phyloP scores from a whole-genome alignment of 2,797 vertebrate species.

The Pelodytes ibericus region DNA sequence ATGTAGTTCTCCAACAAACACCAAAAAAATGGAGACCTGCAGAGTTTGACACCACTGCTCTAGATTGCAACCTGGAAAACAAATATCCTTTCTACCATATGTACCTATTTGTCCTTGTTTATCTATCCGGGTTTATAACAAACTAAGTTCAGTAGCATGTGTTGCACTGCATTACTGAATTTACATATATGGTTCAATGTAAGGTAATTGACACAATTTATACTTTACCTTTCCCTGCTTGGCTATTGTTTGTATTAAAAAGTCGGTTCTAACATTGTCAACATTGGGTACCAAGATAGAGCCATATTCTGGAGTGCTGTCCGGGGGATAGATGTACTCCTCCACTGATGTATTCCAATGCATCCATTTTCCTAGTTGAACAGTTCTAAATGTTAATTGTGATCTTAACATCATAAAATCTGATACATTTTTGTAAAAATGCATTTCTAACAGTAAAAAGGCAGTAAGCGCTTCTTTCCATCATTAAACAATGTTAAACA shows the following conservation, averaged over 20 bases:
- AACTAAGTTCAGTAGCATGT: no score
- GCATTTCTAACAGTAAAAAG: neutral
- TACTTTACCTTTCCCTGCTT: slow-evolving; percentile 90
- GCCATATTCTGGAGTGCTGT: slow-evolving; percentile 79
- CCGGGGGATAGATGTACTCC: slow-evolving; percentile 85
- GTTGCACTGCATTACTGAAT: neutral
- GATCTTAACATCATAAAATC: neutral
- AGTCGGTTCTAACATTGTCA: slow-evolving; percentile 91
- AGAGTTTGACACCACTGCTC: no score
- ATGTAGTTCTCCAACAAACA: no score
- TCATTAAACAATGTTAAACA: slow-evolving; percentile 10
- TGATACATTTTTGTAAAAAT: neutral
- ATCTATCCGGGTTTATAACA: no score
- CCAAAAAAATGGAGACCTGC: no score
- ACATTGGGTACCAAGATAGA: slow-evolving; percentile 96
- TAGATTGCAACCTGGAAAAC: no score
- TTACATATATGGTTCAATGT: neutral
- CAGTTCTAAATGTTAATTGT: neutral
- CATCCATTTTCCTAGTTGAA: slow-evolving; percentile 82
- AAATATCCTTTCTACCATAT: no score
- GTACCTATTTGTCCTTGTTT: no score
- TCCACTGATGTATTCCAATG: slow-evolving; percentile 85
- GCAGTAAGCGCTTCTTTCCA: neutral
- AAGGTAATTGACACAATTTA: neutral
- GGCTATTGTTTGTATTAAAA: slow-evolving; percentile 89